Conservation (phyloP, 2,113 vertebrate genomes). For the Oncorhynchus keta region DNA sequence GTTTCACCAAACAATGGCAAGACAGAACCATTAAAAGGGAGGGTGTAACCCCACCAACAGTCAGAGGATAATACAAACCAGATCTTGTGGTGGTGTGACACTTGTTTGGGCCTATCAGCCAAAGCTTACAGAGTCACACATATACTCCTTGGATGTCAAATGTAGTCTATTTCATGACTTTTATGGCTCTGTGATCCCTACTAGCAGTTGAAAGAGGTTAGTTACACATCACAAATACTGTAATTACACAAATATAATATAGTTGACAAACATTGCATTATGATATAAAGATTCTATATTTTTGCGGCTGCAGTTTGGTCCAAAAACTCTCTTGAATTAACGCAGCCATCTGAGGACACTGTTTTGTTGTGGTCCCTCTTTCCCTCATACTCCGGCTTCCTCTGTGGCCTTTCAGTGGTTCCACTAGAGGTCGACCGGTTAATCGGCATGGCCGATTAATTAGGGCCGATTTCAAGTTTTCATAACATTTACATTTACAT, state of each 20-base stretch:
- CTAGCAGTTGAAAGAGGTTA: neutral
- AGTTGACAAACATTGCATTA: neutral
- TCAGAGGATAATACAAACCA: conserved; percentile 2
- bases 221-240: neutral
- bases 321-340: neutral
- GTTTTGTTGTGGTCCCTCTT: neutral
- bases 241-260: neutral
- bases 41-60: conserved; percentile 1
- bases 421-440: neutral
- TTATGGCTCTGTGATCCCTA: neutral
- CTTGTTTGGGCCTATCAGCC: neutral
- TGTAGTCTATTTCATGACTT: neutral
- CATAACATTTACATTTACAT: too few relatives aligned
- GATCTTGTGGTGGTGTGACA: conserved; percentile 5
- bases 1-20: conserved; percentile 6
- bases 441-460: too few relatives aligned
- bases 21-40: neutral
- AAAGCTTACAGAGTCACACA: neutral
- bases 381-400: too few relatives aligned
- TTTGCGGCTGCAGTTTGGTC: neutral
- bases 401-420: neutral
- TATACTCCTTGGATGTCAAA: neutral
- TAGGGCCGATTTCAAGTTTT: too few relatives aligned
- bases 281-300: neutral
- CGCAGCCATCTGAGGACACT: neutral